phyloP scores from a whole-genome alignment of 2,797 vertebrate genomes.

The Eleutherodactylus coqui region DNA sequence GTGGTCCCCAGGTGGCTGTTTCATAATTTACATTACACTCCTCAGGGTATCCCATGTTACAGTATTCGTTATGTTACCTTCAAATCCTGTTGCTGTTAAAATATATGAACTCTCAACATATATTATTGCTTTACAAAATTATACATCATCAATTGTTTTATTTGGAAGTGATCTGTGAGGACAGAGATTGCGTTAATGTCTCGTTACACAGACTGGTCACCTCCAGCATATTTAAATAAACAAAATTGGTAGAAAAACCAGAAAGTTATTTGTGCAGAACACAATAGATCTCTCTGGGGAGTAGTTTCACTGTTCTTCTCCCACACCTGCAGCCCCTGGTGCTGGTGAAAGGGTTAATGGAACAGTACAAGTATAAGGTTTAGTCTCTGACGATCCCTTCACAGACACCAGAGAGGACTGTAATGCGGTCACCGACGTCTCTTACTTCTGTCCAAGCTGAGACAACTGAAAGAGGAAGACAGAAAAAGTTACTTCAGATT shows the following conservation, averaged over 20 bases:
- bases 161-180: constrained; percentile 48
- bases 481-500: neutral
- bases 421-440: neutral
- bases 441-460: constrained; percentile 91
- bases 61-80: neutral
- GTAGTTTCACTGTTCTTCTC: neutral
- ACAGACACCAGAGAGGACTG: constrained; percentile 13
- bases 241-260: constrained; percentile 11
- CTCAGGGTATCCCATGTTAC: neutral
- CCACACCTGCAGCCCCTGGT: neutral
- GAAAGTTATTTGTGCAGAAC: neutral
- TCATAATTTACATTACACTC: neutral
- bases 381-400: neutral
- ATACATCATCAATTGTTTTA: constrained; percentile 40
- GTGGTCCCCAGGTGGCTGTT: neutral
- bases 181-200: constrained; percentile 49
- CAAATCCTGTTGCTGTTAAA: neutral
- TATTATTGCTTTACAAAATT: constrained; percentile 45
- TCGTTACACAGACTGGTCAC: constrained; percentile 1
- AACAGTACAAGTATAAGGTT: constrained; percentile 64
- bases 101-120: neutral
- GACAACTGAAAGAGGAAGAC: constrained; percentile 81
- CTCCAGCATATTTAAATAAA: constrained; percentile 41
- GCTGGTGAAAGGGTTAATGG: constrained; percentile 46
- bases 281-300: neutral